Base-by-base conservation (phyloP, 2,113 vertebrate species). In the Abramis brama region DNA sequence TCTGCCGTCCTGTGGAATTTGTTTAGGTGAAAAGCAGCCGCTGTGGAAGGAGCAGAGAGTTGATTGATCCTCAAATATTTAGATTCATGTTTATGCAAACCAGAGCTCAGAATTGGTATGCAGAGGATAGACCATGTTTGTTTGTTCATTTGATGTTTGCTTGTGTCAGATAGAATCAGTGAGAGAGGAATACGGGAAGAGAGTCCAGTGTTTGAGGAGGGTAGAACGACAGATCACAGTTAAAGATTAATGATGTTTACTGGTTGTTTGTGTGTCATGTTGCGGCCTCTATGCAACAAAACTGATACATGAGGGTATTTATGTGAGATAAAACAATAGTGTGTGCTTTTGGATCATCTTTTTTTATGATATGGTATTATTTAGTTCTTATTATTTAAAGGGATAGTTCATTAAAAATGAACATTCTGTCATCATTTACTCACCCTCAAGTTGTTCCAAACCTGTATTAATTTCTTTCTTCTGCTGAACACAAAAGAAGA, bases 51-150 rank as follows among this genome's bases (percentile, higher is more conserved):
- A 47, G 33, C 64, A 71, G 19, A 68, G 64, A 10, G 50, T 39
- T 36, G 36, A 83, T 43, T 70, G 66, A 73, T 59, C 68, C 50
- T 73, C 47, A 83, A 43, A 74, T 83, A 83, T 83, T 83, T 71
- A 43, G 50, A 83, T 55, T 57, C 11, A 52, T 68, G 79, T 68
- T 82, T 68, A 45, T 80, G 43, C 7, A 3, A 73, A 57, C 1
- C 17, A 83, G 30, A 70, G 66, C 66, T 83, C 47, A 10, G 23
- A 23, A 73, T 70, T 19, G 27, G 47, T 55, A 74, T 73, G 30
- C 23, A 55, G 33, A 83, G 50, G 47, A 55, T 4, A 17, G 66
- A 27, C 50, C 8, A 23, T 11, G 50, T 43, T 55, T 73, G 81
- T 83, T 71, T 59, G 68, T 57, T 73, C 25, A n/a, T 81, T 81